Percentiles rank a stretch among this genome's conserved stretches.
These are phyloP conservation scores for Hypsopygia costalis DNA, from an alignment of 2,888 invertebrate genomes.

Conservation along the genomic window DNA sequence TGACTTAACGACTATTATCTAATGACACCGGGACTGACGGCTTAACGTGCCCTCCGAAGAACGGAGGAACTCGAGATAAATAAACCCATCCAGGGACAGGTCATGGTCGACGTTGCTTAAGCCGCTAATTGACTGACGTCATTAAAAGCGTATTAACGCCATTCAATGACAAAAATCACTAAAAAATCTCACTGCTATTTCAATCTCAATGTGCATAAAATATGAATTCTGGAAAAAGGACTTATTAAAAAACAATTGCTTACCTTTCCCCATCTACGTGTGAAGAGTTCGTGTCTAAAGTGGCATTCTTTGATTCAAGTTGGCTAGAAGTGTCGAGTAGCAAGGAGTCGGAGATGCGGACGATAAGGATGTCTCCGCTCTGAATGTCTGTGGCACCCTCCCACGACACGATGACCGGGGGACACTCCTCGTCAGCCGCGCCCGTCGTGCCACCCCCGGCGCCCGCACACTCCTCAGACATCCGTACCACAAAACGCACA, in stretches of 20 bases:
- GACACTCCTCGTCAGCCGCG: slow-evolving; percentile 69
- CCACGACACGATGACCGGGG: slow-evolving; percentile 82
- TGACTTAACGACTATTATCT: too few species aligned
- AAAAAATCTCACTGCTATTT: too few species aligned
- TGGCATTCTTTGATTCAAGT: slow-evolving; percentile 41
- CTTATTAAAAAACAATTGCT: slow-evolving; percentile 15
- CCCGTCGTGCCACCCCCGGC: slow-evolving; percentile 28
- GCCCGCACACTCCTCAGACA: slow-evolving; percentile 63
- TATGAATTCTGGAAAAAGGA: too few species aligned
- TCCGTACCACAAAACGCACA: slow-evolving; percentile 53
- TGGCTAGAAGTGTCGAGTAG: slow-evolving; percentile 59
- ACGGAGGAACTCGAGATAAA: too few species aligned
- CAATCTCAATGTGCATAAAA: too few species aligned
- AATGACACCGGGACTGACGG: too few species aligned
- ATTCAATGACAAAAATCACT: too few species aligned
- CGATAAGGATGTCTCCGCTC: slow-evolving; percentile 86
- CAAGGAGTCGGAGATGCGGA: slow-evolving; percentile 84
- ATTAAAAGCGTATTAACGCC: too few species aligned
- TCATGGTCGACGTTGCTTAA: too few species aligned
- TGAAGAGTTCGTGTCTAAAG: slow-evolving; percentile 43
- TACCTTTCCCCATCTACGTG: slow-evolving; percentile 47
- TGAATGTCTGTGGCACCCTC: slow-evolving; percentile 85
- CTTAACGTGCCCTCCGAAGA: too few species aligned
- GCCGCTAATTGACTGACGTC: too few species aligned
- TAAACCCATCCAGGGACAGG: too few species aligned